A percentile compares a stretch with the other conserved stretches of the same genome.
phyloP scores from a whole-genome alignment of 2,888 invertebrate species.

The Therioaphis trifolii region DNA sequence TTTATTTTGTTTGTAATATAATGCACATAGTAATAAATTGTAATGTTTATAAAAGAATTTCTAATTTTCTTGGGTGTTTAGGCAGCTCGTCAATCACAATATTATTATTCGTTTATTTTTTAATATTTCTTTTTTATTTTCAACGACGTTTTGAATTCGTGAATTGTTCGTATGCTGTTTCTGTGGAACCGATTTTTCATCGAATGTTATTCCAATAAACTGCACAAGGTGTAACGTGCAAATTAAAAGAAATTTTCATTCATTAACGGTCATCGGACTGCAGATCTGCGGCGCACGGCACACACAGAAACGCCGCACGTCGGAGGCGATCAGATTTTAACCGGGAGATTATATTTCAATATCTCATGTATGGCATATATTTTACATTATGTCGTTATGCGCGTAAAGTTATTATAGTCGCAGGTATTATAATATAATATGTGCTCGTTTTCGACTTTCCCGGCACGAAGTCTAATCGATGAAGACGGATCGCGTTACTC shows the following conservation, averaged over 20 bases:
- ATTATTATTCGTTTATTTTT: too few relatives aligned
- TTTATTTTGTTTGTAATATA: too few relatives aligned
- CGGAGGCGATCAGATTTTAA: constrained; percentile 32
- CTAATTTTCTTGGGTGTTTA: too few relatives aligned
- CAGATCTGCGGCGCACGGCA: neutral
- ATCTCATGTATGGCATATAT: neutral
- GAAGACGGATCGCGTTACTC: constrained; percentile 36
- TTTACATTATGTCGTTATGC: too few relatives aligned
- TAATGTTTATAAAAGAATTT: too few relatives aligned
- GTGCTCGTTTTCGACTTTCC: constrained; percentile 35
- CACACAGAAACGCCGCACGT: constrained; percentile 30
- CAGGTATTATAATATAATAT: neutral
- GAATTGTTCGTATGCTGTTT: too few relatives aligned
- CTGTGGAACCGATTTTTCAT: neutral
- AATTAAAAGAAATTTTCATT: constrained; percentile 6
- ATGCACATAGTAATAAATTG: too few relatives aligned
- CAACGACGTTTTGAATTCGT: too few relatives aligned
- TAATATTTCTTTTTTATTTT: neutral
- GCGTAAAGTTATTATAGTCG: too few relatives aligned
- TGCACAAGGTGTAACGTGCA: neutral
- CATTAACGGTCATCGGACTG: neutral
- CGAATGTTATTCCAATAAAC: neutral
- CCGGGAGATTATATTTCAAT: constrained; percentile 33
- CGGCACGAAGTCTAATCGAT: constrained; percentile 30
- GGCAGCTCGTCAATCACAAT: too few relatives aligned